Evolutionary conservation across 2,888 invertebrate species (phyloP).

Genomic region (Alsophila aescularia): DNA sequence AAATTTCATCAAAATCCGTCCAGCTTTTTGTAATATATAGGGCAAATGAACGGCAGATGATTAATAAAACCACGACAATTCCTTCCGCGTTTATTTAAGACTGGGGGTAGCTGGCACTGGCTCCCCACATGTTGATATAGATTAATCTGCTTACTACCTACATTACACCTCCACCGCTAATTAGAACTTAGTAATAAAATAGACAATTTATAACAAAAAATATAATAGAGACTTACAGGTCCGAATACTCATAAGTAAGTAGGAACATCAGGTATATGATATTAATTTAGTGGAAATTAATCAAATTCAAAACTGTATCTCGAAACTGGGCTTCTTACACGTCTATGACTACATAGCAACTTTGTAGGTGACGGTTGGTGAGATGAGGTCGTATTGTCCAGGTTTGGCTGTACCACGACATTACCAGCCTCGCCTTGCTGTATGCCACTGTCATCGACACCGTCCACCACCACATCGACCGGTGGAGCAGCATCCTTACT

Average conservation of each 20-base stretch:
- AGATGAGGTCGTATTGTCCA: background rate
- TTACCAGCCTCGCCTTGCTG: background rate
- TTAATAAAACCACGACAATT: no score
- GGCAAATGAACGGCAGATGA: no score
- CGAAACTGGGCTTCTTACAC: background rate
- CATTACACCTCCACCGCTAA: background rate
- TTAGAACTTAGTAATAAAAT: background rate
- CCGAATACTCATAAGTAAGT: background rate
- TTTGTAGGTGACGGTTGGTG: background rate
- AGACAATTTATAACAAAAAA: background rate
- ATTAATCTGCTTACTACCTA: no score
- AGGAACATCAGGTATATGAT: background rate
- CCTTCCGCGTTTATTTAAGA: no score
- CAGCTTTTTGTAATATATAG: no score
- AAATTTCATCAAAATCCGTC: no score
- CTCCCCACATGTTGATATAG: no score
- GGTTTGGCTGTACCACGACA: background rate
- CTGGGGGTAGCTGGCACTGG: no score
- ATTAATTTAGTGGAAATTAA: background rate
- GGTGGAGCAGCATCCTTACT: background rate
- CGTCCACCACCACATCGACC: background rate
- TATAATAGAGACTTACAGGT: background rate
- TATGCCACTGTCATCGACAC: background rate
- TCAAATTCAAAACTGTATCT: background rate
- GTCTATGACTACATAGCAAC: background rate